Conservation (phyloP, 2,113 vertebrate species). For the Corynorhinus townsendii region DNA sequence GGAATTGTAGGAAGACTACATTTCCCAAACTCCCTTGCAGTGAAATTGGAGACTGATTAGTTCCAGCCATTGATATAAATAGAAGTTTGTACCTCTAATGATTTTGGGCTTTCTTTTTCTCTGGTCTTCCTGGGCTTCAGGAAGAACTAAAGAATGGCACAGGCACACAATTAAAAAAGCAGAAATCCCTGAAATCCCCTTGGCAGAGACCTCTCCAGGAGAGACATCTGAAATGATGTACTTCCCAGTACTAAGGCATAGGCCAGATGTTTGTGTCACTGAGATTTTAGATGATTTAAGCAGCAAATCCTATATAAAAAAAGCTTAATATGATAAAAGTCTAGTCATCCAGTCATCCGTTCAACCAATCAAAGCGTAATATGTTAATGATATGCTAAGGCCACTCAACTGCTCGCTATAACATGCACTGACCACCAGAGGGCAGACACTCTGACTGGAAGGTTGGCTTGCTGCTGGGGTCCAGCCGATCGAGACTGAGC, state of each 20-base stretch:
- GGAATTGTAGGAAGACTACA: background rate
- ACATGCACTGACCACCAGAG: too few species aligned
- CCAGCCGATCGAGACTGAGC: fast-evolving
- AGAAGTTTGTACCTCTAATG: background rate
- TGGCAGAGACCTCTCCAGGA: background rate
- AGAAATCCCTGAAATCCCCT: background rate
- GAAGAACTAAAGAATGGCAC: background rate
- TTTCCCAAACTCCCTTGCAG: background rate
- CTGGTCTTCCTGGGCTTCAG: background rate
- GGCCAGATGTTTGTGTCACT: background rate
- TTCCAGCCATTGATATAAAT: background rate
- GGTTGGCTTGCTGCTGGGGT: too few species aligned
- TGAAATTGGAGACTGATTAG: background rate
- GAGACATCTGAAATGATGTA: background rate
- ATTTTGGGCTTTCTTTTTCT: background rate
- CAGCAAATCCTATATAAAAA: background rate
- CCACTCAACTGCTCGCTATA: too few species aligned
- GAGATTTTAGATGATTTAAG: background rate
- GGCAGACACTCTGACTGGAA: fast-evolving
- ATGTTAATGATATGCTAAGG: too few species aligned
- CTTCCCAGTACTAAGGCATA: background rate
- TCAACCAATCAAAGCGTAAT: too few species aligned
- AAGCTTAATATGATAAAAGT: too few species aligned
- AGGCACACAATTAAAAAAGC: background rate
- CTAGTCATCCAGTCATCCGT: too few species aligned